Evolutionary conservation across 2,113 vertebrate species (phyloP), one percentile per base, ranked within the genome.

Genomic region (Recurvirostra avosetta): DNA sequence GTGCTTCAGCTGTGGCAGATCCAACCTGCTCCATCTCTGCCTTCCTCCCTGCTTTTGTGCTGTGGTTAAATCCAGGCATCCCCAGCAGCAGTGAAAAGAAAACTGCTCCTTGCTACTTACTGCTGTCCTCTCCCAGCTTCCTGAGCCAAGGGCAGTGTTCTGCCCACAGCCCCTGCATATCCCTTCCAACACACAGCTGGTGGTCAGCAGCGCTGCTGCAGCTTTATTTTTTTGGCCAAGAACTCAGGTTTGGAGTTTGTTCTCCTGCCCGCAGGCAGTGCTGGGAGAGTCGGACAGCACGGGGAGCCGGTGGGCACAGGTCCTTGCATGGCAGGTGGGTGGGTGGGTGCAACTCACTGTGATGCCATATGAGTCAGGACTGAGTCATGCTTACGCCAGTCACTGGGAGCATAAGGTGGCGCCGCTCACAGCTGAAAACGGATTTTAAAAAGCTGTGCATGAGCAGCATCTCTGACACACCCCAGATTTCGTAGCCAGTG

Each of bases 101-200:
- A 81, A 53, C 52, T 8, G 6, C 30, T 61, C 22, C 52, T 32
- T 61, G 73, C 29, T 30, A 1, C 5, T 0, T 45, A 10, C 6
- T 1, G 1, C 15, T 0, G 0, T 88, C 49, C 12, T 18, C 30
- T 78, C 30, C 45, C 5, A 1, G 36, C 36, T 49, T 5, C 0
- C 36, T 4, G 12, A 61, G 8, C 62, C 19, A 15, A 13, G 26
- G 32, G 55, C 45, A 65, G 47, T 15, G 11, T 27, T n/a, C 49
- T 32, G 43, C 8, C 19, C 38, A 40, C 40, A 34, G 62, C 32
- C 29, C 7, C 43, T 36, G 47, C 2, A 0, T 58, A 25, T 34
- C 67, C 38, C 47, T 36, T n/a, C n/a, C 8, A 16, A 13, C 27
- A 26, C 1, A 2, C 0, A 0, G 53, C 52, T 4, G 2, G 14